phyloP scores from a whole-genome alignment of 2,888 invertebrate species.

The Amblyjoppa fuscipennis region DNA sequence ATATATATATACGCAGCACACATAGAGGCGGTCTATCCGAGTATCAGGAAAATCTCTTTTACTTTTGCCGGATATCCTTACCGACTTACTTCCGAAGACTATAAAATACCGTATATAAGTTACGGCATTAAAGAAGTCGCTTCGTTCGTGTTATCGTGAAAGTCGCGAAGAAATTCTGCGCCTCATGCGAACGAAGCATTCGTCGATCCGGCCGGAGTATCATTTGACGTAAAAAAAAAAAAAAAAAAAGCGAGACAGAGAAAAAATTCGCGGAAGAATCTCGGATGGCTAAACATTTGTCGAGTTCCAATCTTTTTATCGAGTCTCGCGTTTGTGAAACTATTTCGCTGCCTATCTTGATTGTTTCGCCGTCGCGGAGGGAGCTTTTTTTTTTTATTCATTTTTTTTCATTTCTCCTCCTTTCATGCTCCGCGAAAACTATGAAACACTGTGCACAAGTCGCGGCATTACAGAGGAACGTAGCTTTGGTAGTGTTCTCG shows the following conservation, averaged over 20 bases:
- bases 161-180: conserved; percentile 43
- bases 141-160: conserved; percentile 22
- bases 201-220: not conserved
- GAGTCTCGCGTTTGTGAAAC: conserved; percentile 37
- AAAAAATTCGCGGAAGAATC: not conserved
- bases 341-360: conserved; percentile 50
- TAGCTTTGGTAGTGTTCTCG: conserved; percentile 15
- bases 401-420: conserved; percentile 37
- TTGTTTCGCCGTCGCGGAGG: conserved; percentile 56
- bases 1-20: not conserved
- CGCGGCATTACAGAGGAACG: not conserved
- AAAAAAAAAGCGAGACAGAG: not conserved
- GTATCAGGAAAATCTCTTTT: conserved; percentile 52
- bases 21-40: not conserved
- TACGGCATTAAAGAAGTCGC: conserved; percentile 9
- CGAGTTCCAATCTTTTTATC: not conserved
- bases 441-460: conserved; percentile 10
- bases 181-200: conserved; percentile 2
- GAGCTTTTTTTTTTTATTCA: conserved; percentile 34
- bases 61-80: conserved; percentile 49
- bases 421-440: conserved; percentile 32
- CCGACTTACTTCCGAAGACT: conserved; percentile 43
- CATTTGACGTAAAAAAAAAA: conserved; percentile 1
- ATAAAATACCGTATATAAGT: conserved; percentile 19
- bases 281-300: not conserved